These are phyloP conservation scores for Cheilinus undulatus DNA, from an alignment of 2,113 vertebrate genomes.

Conservation along the genomic window DNA sequence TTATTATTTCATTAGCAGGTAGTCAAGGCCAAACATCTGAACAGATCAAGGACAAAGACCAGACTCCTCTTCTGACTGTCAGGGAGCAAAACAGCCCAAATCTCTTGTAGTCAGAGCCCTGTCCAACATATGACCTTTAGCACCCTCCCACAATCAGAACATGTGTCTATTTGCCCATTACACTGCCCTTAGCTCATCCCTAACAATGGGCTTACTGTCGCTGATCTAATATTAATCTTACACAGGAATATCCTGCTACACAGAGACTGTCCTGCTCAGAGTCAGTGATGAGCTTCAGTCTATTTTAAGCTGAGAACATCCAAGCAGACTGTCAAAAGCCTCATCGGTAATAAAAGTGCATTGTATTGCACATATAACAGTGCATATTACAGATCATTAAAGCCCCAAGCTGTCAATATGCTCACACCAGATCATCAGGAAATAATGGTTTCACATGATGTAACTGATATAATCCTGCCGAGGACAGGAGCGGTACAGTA, in stretches of 20 bases:
- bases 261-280: background rate
- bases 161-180: slow-evolving; percentile 27
- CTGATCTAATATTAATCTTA: slow-evolving; percentile 23
- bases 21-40: no score
- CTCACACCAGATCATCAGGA: background rate
- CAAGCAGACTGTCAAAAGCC: background rate
- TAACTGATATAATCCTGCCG: slow-evolving; percentile 18
- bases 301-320: background rate
- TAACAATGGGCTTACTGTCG: background rate
- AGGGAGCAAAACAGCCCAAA: no score
- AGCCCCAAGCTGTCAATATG: background rate
- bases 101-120: no score
- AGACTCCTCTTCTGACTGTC: no score
- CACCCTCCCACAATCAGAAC: slow-evolving; percentile 16
- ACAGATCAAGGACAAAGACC: no score
- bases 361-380: background rate
- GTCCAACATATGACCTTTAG: slow-evolving; percentile 6
- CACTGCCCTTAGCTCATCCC: slow-evolving; percentile 12
- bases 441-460: background rate
- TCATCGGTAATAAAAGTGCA: background rate
- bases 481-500: background rate
- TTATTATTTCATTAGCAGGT: no score
- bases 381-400: background rate
- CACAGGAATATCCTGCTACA: background rate
- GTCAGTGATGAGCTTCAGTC: background rate